Evolutionary conservation across 2,888 invertebrate species (phyloP), one percentile per base, ranked within the genome.

Genomic region (Drosophila affinis): DNA sequence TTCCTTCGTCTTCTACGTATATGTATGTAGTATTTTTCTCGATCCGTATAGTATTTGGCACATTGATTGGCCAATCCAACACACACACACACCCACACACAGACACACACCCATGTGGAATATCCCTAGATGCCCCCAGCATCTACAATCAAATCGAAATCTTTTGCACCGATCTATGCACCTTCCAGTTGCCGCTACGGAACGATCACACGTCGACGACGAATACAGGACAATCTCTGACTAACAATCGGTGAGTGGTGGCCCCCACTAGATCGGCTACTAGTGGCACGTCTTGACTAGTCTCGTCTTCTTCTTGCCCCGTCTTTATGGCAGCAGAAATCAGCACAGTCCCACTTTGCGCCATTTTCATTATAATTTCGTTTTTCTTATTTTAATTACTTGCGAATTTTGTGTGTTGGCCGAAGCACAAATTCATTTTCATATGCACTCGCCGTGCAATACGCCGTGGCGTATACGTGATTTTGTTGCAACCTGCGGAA

Each of bases 311-410:
- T 48, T 70, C 79, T 78, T 63, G 74, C 65, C 60, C 64, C 71
- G 7, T 47, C 60, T 73, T 76, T 72, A 74, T 75, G 71, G 65
- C 65, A 67, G 56, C 65, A 27, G 51, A 67, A 67, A 75, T 51
- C 62, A 72, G 52, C 61, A 65, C 68, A 77, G 27, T 54, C 59
- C 72, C 47, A 73, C 55, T 74, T 58, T 74, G 68, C 73, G 71
- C 69, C 58, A 69, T 69, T 69, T 74, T 63, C 32, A 74, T 68
- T 62, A 74, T 59, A 69, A 69, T 69, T 78, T 68, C 47, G 67
- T 65, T 63, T 63, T 83, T 64, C 78, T 79, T 75, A 79, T 72
- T 83, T 83, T 83, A 83, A 83, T 83, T 83, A 83, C 80, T 84
- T 78, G 84, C 75, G 78, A 75, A 84, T 76, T 76, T 81, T 75